Percentiles rank a stretch among this genome's conserved stretches.
Conservation (phyloP, 2,113 vertebrate genomes). For the Coryphaenoides rupestris region DNA sequence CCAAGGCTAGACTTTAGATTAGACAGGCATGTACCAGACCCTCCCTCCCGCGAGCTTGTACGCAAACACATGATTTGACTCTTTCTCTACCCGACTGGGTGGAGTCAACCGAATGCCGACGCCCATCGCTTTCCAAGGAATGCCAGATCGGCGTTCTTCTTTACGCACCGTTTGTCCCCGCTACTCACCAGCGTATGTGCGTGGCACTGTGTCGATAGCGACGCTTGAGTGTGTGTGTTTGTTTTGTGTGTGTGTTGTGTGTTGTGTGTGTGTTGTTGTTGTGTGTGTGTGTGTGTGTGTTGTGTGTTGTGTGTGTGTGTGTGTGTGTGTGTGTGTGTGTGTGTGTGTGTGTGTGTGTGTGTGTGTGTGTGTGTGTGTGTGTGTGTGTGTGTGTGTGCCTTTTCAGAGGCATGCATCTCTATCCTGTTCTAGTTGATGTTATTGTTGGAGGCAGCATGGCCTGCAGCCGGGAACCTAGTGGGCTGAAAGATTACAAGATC, state of each 20-base stretch:
- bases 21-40: constrained; percentile 1
- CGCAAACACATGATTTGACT: too few relatives aligned
- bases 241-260: not conserved
- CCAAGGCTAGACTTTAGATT: constrained; percentile 30
- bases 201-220: too few relatives aligned
- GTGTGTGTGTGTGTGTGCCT: not conserved
- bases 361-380: not conserved
- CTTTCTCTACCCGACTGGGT: too few relatives aligned
- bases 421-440: constrained; percentile 59
- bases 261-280: constrained; percentile 1
- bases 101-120: too few relatives aligned
- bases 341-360: constrained; percentile 1
- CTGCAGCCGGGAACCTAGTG: constrained; percentile 50
- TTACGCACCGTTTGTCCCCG: too few relatives aligned
- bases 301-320: not conserved
- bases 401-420: constrained; percentile 22
- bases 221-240: too few relatives aligned
- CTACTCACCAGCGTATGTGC: too few relatives aligned
- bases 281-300: not conserved
- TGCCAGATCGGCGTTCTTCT: too few relatives aligned
- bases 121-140: too few relatives aligned
- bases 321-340: not conserved
- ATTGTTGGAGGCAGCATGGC: constrained; percentile 62
- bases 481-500: constrained; percentile 65
- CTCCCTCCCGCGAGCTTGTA: not conserved